A percentile compares a stretch with the other conserved stretches of the same genome.
Conservation (phyloP, 2,888 invertebrate genomes). For the Acanthosepion pharaonis region DNA sequence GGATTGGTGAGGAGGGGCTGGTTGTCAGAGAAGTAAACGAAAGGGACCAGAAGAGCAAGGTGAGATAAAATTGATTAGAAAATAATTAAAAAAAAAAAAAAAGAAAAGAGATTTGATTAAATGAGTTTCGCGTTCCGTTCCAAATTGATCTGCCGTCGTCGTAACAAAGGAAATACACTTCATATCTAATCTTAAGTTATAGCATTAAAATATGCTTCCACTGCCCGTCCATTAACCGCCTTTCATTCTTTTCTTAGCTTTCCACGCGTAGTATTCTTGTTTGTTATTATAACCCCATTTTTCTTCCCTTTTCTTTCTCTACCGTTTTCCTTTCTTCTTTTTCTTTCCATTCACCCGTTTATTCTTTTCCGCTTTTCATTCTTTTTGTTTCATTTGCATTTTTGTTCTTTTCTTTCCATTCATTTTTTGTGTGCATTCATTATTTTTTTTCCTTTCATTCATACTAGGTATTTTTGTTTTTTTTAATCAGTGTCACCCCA, state of each 20-base stretch:
- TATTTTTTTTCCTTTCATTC: no score
- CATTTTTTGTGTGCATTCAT: no score
- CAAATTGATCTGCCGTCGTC: neutral
- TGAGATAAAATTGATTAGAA: constrained; percentile 6
- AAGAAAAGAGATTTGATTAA: neutral
- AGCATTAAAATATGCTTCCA: neutral
- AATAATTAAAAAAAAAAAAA: neutral
- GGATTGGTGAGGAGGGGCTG: neutral
- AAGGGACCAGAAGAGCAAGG: neutral
- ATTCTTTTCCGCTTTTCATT: neutral
- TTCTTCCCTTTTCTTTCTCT: neutral
- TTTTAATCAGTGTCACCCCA: no score
- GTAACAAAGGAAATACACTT: constrained; percentile 10
- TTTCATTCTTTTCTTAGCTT: neutral
- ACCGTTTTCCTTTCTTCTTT: no score
- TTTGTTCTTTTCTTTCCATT: neutral
- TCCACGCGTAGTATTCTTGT: neutral
- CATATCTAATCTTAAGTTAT: neutral
- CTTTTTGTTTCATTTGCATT: neutral
- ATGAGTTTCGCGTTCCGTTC: constrained; percentile 17
- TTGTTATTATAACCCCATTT: neutral
- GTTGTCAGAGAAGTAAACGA: neutral
- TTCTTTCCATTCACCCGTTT: neutral
- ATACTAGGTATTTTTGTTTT: no score
- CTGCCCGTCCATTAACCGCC: neutral